Percentiles rank a stretch among this genome's conserved stretches.
phyloP scores from a whole-genome alignment of 1,140 invertebrate genomes.

The Drosophila prosaltans region DNA sequence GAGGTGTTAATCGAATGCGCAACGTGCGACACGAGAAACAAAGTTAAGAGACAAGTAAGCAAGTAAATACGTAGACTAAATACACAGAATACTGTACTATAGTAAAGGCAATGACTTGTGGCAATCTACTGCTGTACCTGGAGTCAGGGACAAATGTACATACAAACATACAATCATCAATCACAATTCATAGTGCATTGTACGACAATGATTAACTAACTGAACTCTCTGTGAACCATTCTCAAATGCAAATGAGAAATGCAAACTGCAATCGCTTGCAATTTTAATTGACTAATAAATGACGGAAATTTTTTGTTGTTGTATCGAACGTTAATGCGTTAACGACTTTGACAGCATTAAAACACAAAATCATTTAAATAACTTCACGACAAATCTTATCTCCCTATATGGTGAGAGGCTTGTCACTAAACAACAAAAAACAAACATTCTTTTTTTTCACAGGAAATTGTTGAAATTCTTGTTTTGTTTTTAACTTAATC shows the following conservation, averaged over 20 bases:
- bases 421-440: conserved; percentile 13
- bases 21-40: conserved; percentile 38
- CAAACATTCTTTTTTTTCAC: conserved; percentile 1
- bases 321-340: conserved; percentile 14
- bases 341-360: conserved; percentile 51
- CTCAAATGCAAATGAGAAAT: conserved; percentile 53
- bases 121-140: no score
- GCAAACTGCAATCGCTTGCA: conserved; percentile 52
- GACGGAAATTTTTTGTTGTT: conserved; percentile 53
- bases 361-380: conserved; percentile 62
- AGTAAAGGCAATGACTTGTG: conserved; percentile 7
- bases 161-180: conserved; percentile 36
- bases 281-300: conserved; percentile 78
- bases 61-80: conserved; percentile 18
- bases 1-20: conserved; percentile 75
- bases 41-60: conserved; percentile 2
- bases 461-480: conserved; percentile 37
- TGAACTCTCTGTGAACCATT: conserved; percentile 13
- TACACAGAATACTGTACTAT: background rate
- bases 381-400: conserved; percentile 59
- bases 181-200: conserved; percentile 16
- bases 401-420: conserved; percentile 26
- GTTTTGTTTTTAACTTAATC: background rate
- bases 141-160: conserved; percentile 5
- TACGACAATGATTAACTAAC: conserved; percentile 28